Percentiles rank a stretch among this genome's conserved stretches.
These are phyloP conservation scores for Hofmannophila pseudospretella DNA, from an alignment of 2,888 invertebrate genomes.

Conservation along the genomic window DNA sequence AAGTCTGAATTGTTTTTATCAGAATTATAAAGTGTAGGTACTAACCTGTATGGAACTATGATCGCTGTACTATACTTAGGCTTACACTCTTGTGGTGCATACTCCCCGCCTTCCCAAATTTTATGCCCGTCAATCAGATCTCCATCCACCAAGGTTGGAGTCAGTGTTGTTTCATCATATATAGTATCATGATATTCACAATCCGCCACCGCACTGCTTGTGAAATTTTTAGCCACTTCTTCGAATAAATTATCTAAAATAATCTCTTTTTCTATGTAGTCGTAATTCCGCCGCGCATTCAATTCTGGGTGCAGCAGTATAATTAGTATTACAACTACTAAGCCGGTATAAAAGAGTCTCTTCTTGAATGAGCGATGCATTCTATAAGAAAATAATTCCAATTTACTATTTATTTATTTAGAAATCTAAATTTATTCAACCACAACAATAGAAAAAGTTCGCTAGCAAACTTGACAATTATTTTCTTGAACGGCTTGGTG, in stretches of 20 bases:
- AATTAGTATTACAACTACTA: slow-evolving; percentile 36
- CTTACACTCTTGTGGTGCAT: slow-evolving; percentile 52
- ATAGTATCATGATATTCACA: slow-evolving; percentile 58
- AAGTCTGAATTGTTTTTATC: too few relatives aligned
- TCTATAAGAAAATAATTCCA: neutral
- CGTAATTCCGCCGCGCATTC: slow-evolving; percentile 50
- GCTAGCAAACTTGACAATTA: too few relatives aligned
- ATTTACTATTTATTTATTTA: too few relatives aligned
- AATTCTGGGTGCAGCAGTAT: slow-evolving; percentile 50
- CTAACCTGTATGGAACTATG: slow-evolving; percentile 84
- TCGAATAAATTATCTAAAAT: slow-evolving; percentile 59
- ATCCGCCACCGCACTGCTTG: slow-evolving; percentile 44
- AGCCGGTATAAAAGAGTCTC: slow-evolving; percentile 39
- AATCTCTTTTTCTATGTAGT: slow-evolving; percentile 59
- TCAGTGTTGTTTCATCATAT: slow-evolving; percentile 48
- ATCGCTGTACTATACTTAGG: slow-evolving; percentile 86
- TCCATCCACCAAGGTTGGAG: slow-evolving; percentile 46
- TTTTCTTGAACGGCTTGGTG: too few relatives aligned
- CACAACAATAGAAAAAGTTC: too few relatives aligned
- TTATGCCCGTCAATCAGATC: slow-evolving; percentile 53
- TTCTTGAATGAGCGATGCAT: slow-evolving; percentile 51
- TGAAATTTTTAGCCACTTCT: slow-evolving; percentile 62
- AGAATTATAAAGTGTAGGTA: neutral
- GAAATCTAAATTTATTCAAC: too few relatives aligned
- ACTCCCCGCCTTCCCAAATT: slow-evolving; percentile 64